Evolutionary conservation across 2,113 vertebrate genomes (phyloP), one percentile per base, ranked within the genome.

Genomic region (Axis porcinus): DNA sequence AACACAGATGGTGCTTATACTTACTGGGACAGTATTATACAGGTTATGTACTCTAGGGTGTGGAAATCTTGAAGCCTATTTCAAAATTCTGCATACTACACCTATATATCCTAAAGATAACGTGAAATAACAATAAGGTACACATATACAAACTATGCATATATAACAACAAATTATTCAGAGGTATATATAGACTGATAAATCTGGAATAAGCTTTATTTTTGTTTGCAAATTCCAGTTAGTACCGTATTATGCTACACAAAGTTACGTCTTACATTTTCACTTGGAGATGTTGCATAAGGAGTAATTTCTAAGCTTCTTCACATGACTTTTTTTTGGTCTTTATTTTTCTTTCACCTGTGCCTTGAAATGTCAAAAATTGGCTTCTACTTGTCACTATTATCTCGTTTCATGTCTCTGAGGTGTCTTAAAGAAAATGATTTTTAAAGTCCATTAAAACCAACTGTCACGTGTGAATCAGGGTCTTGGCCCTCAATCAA

Each of bases 361-460:
- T 89, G 62, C 43, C n/a, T 97, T 91, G 67, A 97, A 58, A 91
- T 82, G 93, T 95, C 6, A 76, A 93, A 91, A 79, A 81, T 83
- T 95, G 79, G 13, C 52, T 93, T 94, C 52, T 43, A 96, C 40
- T 27, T 97, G 54, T 94, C 78, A 84, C 7, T 96, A 58, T 89
- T 85, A 54, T 88, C 95, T 95, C 25, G 3, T 62, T 93, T 95
- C 40, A 45, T 64, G 58, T 85, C 45, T 92, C 89, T 83, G 60
- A 92, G 55, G 58, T 89, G 58, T 87, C 36, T 57, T 92, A 86
- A 40, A 40, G 55, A 93, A 97, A 97, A 76, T 43, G 5, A 84
- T 70, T 95, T 95, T 95, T 76, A 58, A 96, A 95, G 54, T 62
- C 21, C 60, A 17, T 88, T 95, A 89, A 83, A 96, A 89, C 21